Evolutionary conservation across 1,140 invertebrate genomes (phyloP), one percentile per base, ranked within the genome.

Genomic region (Cotesia vestalis): DNA sequence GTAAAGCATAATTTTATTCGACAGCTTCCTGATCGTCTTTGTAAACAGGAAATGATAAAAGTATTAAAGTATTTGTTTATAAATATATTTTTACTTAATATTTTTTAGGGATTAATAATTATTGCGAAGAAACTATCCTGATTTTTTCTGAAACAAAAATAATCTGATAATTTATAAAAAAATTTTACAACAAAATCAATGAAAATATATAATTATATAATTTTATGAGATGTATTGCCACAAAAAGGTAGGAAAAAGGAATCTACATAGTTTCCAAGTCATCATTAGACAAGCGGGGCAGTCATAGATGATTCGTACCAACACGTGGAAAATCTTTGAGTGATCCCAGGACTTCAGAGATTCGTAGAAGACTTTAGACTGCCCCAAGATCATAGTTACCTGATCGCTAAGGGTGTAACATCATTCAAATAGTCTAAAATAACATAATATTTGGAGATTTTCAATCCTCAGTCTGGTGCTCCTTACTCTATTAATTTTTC

Each of bases 261-360:
- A 46, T 46, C 5, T 6, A 46, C 6, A 9, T 46, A 35, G 8
- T 11, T 38, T 57, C 66, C 34, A 69, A 9, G 14, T 9, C 34
- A 55, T 55, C 8, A n/a, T 34, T n/a, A 38, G 17, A 73, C 36
- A 64, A 35, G 27, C 68, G 57, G 69, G 69, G 53, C 73, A 59
- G 73, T 66, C n/a, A 70, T 76, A 68, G 57, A 40, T 51, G n/a
- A 53, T 55, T 55, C 27, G 57, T 76, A 76, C 76, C 68, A 76
- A 79, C 75, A 79, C 78, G 75, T 78, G 78, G 75, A 76, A 76
- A 73, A 71, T 69, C 59, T 75, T 67, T 53, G 52, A 73, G 27
- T 52, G 59, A 36, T 78, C 66, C 72, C 78, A 80, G 79, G 78
- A 75, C 71, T 71, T 2, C 75, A 80, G 78, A 75, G 67, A 34